Base-by-base conservation (phyloP, 2,888 invertebrate genomes). In the Imbricaverruca yamaguchii region DNA sequence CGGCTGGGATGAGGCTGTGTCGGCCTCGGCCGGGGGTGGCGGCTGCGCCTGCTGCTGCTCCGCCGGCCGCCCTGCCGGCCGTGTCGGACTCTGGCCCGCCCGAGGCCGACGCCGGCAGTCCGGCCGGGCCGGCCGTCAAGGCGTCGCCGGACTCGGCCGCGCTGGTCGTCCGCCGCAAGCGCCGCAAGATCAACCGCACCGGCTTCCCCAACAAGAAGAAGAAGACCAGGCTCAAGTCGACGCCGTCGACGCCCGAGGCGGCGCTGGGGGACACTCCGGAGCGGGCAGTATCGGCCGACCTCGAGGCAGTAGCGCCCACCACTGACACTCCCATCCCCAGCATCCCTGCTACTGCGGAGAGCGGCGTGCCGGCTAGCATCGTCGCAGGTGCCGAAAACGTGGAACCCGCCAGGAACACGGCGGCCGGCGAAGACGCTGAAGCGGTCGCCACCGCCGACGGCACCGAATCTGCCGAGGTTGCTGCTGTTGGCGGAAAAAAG, bases 161-260 rank as follows among this genome's bases (percentile, higher is more conserved):
- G 53, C 74, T 74, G 18, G 18, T 53, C 25, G 74, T 74, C 39
- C 82, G 82, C 39, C 56, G 81, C 15, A 84, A 83, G 80, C 81
- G 94, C 69, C 92, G 94, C 86, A 91, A 93, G 39, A 92, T 93
- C 74, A 95, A 95, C 86, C 90, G 94, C 84, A 95, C 95, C 25
- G 96, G 96, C 8, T 96, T 96, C 87, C 96, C 96, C 0, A 93
- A 92, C 53, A 89, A 93, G 23, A 93, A 93, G 85, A 92, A 91
- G 86, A 95, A 94, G 87, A 85, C 6, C 25, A 53, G 74, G 15
- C 74, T 74, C 18, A 74, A 74, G 74, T 53, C 74, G 25, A 18
- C 18, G 18, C 53, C 74, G 53, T 18, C 53, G 39, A 67, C 67
- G 11, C n/a, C 69, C 25, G 69, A 69, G 69, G 10, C 53, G 74